Evolutionary conservation across 2,113 vertebrate genomes (phyloP).

Genomic region (Podilymbus podiceps): DNA sequence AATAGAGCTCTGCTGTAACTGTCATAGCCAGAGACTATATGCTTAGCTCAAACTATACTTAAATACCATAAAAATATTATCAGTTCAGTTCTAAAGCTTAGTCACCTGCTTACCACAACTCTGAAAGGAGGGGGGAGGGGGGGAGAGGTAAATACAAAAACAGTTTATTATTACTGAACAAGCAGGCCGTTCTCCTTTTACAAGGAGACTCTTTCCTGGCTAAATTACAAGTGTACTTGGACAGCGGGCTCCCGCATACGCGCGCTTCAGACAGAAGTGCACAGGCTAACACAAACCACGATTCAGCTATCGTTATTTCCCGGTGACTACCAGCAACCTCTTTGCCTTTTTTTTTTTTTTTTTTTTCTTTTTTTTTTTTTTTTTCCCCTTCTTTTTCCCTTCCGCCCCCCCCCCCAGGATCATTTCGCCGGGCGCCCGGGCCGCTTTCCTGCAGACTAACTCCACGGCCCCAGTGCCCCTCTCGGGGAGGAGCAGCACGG

Average conservation of each 20-base stretch:
- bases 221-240: not conserved
- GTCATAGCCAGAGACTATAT: not conserved
- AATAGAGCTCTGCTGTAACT: not conserved
- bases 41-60: not conserved
- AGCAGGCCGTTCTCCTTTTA: not conserved
- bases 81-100: not conserved
- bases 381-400: too few relatives aligned
- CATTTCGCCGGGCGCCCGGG: not conserved
- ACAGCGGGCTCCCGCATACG: not conserved
- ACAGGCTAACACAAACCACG: not conserved
- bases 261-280: not conserved
- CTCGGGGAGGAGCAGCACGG: not conserved
- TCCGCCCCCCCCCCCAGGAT: too few relatives aligned
- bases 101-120: not conserved
- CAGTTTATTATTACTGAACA: not conserved
- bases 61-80: not conserved
- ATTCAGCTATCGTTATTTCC: not conserved
- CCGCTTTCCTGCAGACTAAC: not conserved
- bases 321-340: not conserved
- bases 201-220: not conserved
- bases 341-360: too few relatives aligned
- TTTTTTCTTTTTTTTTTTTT: too few relatives aligned
- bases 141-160: rapidly evolving
- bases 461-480: not conserved
- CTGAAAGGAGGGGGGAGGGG: not conserved